Evolutionary conservation across 1,140 invertebrate species (phyloP), one percentile per base, ranked within the genome.

Genomic region (Euglossa dilemma): DNA sequence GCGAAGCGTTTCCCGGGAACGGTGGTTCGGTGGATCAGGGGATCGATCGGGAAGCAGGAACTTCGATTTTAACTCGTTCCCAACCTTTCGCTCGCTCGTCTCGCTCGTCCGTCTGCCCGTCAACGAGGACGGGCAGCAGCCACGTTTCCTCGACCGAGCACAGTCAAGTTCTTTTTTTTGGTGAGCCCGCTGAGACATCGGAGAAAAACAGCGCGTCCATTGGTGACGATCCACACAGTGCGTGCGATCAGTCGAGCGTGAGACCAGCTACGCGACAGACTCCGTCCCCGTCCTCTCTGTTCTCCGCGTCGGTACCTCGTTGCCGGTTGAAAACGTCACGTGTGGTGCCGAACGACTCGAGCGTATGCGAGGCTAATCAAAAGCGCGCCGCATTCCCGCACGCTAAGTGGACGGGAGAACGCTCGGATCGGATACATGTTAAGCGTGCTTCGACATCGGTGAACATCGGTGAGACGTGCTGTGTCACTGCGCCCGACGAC

Each of bases 401-500:
- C 52, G 45, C 16, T n/a, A 43, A 83, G 80, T 69, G 63, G 45
- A 47, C 57, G 43, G 73, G 54, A n/a, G 28, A 72, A 76, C 45
- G 59, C 18, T 72, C 36, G 23, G 52, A 84, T 70, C 72, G 81
- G 82, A 84, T 87, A 84, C 67, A 76, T 66, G 83, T 80, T 50
- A 54, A 36, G 20, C 67, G 63, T 56, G 56, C 61, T 59, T 45
- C 61, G 69, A 77, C 28, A 54, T 61, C 76, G 47, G 79, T 50
- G 82, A 82, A 70, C 43, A 80, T 54, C 77, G 43, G 85, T 77
- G 85, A 87, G 74, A 84, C 82, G 87, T 87, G 85, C 72, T 52
- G 81, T 81, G 72, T 72, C 76, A 67, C 64, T 71, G 85, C 76
- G 86, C 67, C 87, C 85, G n/a, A n/a, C 85, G 87, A 85, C 85